Percentiles rank a stretch among this genome's conserved stretches.
phyloP scores from a whole-genome alignment of 37 sponge, comb jelly and placozoan species.

The Chondrilla cf. caribensis region DNA sequence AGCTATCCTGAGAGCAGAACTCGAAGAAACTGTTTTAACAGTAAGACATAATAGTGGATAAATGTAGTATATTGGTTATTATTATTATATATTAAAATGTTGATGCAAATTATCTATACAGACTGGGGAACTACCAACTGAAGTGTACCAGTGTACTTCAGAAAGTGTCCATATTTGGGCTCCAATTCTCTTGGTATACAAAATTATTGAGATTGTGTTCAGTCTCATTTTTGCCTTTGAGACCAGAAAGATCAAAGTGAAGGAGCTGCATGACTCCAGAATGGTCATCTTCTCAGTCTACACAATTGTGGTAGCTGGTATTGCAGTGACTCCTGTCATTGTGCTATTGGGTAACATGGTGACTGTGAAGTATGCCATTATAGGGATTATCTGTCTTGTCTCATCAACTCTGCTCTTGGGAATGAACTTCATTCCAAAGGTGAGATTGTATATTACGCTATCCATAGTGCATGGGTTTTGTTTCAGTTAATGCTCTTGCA shows the following conservation, averaged over 20 bases:
- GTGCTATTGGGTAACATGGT: conserved; percentile 24
- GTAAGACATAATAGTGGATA: conserved; percentile 10
- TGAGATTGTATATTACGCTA: background rate
- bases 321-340: conserved; percentile 41
- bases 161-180: conserved; percentile 7
- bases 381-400: conserved; percentile 25
- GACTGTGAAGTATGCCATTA: conserved; percentile 30
- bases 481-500: background rate
- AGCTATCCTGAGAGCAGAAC: conserved; percentile 25
- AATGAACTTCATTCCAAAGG: background rate
- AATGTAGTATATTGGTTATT: background rate
- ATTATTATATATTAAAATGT: background rate
- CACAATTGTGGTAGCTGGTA: conserved; percentile 39
- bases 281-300: conserved; percentile 46
- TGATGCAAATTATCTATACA: no score
- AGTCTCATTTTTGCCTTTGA: conserved; percentile 50
- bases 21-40: conserved; percentile 1
- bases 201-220: conserved; percentile 35
- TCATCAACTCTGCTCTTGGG: background rate
- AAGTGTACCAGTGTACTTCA: conserved; percentile 3
- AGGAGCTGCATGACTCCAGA: conserved; percentile 36
- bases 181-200: conserved; percentile 40
- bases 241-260: conserved; percentile 25
- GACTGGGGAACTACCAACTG: background rate
- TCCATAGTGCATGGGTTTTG: background rate